These are phyloP conservation scores for Zele albiditarsus DNA, from an alignment of 2,888 invertebrate species.

Conservation along the genomic window DNA sequence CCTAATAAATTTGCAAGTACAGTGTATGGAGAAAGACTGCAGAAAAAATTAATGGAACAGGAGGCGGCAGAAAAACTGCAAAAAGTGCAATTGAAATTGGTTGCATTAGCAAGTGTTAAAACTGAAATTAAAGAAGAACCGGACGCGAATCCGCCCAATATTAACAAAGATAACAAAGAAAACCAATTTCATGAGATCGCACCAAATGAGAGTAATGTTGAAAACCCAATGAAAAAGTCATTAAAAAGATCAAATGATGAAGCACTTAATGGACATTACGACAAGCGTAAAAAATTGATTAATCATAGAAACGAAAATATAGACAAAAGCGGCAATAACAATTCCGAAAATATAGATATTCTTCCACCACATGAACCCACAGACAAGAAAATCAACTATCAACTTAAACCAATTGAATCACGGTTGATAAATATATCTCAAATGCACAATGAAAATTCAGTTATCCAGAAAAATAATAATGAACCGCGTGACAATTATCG, in stretches of 20 bases:
- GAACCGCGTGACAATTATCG: slow-evolving; percentile 15
- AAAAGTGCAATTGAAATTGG: not conserved
- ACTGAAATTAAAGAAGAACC: slow-evolving; percentile 12
- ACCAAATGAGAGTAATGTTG: slow-evolving; percentile 5
- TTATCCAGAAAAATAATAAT: not conserved
- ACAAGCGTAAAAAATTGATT: slow-evolving; percentile 20
- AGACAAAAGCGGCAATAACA: not conserved
- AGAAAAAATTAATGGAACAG: slow-evolving; percentile 53
- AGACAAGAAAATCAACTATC: not conserved
- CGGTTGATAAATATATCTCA: not conserved
- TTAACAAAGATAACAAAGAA: slow-evolving; percentile 22
- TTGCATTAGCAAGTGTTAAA: not conserved
- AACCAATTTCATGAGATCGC: slow-evolving; percentile 1
- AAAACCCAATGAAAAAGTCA: slow-evolving; percentile 32
- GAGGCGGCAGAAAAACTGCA: slow-evolving; percentile 28
- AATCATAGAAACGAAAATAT: not conserved
- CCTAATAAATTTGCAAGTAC: slow-evolving; percentile 47
- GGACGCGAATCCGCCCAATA: not conserved
- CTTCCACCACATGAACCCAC: not conserved
- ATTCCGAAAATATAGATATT: not conserved
- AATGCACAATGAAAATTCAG: not conserved
- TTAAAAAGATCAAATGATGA: slow-evolving; percentile 22
- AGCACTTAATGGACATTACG: not conserved
- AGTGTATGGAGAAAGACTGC: slow-evolving; percentile 63
- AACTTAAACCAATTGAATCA: not conserved